phyloP scores from a whole-genome alignment of 2,113 vertebrate genomes.

The Bufo bufo region DNA sequence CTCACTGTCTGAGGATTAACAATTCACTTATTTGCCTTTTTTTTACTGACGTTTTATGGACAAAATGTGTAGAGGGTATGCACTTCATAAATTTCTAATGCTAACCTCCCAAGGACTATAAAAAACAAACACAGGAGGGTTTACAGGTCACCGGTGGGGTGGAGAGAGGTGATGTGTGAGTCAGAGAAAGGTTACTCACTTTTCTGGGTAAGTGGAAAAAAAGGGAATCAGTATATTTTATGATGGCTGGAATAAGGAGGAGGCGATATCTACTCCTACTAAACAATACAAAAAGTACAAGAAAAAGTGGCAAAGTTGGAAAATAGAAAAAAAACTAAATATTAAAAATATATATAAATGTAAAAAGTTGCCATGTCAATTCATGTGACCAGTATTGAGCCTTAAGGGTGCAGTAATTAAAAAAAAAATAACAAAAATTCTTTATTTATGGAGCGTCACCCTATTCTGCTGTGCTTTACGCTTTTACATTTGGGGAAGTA shows the following conservation, averaged over 20 bases:
- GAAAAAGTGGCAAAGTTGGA: too few species aligned
- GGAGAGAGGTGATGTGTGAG: slow-evolving; percentile 43
- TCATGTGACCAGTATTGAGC: too few species aligned
- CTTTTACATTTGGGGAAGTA: too few species aligned
- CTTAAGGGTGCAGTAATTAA: too few species aligned
- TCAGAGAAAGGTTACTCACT: slow-evolving; percentile 36
- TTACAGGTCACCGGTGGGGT: slow-evolving; percentile 57
- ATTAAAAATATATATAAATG: too few species aligned
- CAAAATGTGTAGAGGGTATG: slow-evolving; percentile 57
- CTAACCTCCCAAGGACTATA: slow-evolving; percentile 52
- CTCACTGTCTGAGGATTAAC: slow-evolving; percentile 54
- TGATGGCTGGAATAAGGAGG: background rate
- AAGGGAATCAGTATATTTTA: slow-evolving; percentile 34
- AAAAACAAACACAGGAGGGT: slow-evolving; percentile 36
- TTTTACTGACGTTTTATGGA: slow-evolving; percentile 57
- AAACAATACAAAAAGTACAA: too few species aligned
- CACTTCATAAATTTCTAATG: slow-evolving; percentile 58
- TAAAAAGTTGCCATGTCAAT: too few species aligned
- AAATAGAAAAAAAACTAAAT: too few species aligned
- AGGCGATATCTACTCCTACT: too few species aligned
- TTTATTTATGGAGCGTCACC: too few species aligned
- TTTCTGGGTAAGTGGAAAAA: slow-evolving; percentile 23
- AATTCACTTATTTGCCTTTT: slow-evolving; percentile 51
- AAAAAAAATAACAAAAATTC: too few species aligned
- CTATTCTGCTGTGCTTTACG: too few species aligned